Base-by-base conservation (phyloP, 2,888 invertebrate genomes). In the Ecdyonurus torrentis region DNA sequence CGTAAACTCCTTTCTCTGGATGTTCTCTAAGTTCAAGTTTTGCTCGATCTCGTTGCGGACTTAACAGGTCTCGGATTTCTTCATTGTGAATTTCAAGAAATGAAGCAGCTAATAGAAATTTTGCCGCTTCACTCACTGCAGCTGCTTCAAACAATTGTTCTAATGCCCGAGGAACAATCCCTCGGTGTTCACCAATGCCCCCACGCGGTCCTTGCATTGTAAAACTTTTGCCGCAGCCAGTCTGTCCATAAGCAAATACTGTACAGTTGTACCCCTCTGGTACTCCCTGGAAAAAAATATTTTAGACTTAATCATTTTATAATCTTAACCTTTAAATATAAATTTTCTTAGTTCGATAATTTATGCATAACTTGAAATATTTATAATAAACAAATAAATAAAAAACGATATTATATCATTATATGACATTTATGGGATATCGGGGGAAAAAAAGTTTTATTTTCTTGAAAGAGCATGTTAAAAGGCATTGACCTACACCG, bases 221-320 rank as follows among this genome's bases (percentile, higher is more conserved):
- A 72, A 87, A 90, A 1, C 91, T 90, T 73, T 93, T 94, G 0
- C 93, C 93, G 72, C 91, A 91, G 0, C 93, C 92, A 0, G 92
- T 93, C 76, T 93, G 93, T 0, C 93, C 93, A 72, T 94, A 94
- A 0, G 93, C 93, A 74, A 94, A 93, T 62, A 94, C 90, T 0
- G 93, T 93, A 20, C 90, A 89, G 77, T 93, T 94, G 78, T 93
- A 93, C 1, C 93, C 93, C 71, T 93, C 92, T 63, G 92, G 79
- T 1, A 91, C 90, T 65, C 90, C 90, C 81, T 86, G 74, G n/a
- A n/a, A n/a, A n/a, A n/a, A n/a, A n/a, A n/a, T n/a, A n/a, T n/a
- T n/a, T n/a, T n/a, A n/a, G n/a, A n/a, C n/a, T n/a, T n/a, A n/a
- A n/a, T n/a, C n/a, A n/a, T n/a, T n/a, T n/a, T n/a, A n/a, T n/a